Evolutionary conservation across 2,113 vertebrate genomes (phyloP).

Genomic region (Pachyramphus minor): DNA sequence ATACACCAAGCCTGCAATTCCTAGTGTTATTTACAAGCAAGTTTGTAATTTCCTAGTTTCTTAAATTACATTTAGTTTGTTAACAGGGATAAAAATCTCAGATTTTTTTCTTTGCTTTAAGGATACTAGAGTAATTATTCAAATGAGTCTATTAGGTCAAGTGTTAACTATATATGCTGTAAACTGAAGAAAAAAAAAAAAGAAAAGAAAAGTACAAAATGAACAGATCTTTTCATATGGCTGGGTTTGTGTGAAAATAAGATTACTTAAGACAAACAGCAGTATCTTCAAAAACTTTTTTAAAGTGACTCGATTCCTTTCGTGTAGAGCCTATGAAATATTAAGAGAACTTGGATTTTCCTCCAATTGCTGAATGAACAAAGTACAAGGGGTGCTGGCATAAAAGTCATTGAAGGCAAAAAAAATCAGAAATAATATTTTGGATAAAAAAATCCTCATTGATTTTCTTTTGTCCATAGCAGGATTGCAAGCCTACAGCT

Average conservation of each 20-base stretch:
- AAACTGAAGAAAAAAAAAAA: background rate
- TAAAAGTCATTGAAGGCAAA: background rate
- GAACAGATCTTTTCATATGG: background rate
- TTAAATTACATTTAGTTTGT: conserved; percentile 37
- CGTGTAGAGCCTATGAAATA: background rate
- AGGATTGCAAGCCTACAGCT: background rate
- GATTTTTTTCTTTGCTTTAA: conserved; percentile 30
- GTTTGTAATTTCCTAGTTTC: conserved; percentile 35
- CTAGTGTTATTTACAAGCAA: conserved; percentile 4
- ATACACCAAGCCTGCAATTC: background rate
- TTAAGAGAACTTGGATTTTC: background rate
- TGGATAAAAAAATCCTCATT: background rate
- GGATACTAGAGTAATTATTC: conserved; percentile 62
- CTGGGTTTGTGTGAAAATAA: background rate
- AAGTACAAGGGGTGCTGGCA: background rate
- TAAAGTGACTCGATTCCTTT: background rate
- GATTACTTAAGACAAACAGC: background rate
- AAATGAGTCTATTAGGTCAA: conserved; percentile 68
- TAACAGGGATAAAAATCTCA: conserved; percentile 57
- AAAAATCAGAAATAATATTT: background rate
- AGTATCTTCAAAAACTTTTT: background rate
- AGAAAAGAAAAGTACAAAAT: background rate
- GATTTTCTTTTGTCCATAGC: background rate
- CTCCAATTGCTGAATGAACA: background rate
- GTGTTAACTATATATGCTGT: conserved; percentile 71